Evolutionary conservation across 2,888 invertebrate species (phyloP).

Genomic region (Crematogaster levior): DNA sequence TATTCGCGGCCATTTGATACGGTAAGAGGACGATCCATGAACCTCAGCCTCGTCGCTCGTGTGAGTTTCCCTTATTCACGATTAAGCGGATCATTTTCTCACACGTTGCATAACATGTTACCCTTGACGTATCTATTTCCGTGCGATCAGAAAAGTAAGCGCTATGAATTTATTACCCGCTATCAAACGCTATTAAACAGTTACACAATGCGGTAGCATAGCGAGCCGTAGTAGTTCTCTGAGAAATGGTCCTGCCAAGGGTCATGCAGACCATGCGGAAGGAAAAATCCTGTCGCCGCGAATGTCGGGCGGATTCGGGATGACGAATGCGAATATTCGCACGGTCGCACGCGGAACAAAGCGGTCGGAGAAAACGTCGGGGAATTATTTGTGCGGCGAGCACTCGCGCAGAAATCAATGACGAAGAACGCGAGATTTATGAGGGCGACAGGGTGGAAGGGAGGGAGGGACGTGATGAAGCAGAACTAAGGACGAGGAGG

Average conservation of each 20-base stretch:
- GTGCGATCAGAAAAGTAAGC: background rate
- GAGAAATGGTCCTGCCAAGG: slow-evolving; percentile 16
- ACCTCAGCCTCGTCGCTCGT: background rate
- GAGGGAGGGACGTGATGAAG: slow-evolving; percentile 26
- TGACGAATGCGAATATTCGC: slow-evolving; percentile 52
- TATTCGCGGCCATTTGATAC: slow-evolving; percentile 16
- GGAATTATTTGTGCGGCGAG: slow-evolving; percentile 54
- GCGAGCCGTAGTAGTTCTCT: background rate
- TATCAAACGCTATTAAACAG: background rate
- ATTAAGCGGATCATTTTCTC: background rate
- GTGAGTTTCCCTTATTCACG: too few species aligned
- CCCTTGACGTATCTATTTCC: background rate
- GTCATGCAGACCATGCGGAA: background rate
- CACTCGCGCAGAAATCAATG: slow-evolving; percentile 50
- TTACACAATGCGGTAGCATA: background rate
- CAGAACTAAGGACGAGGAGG: slow-evolving; percentile 40
- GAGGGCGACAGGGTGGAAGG: background rate
- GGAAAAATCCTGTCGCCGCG: slow-evolving; percentile 44
- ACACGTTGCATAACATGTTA: background rate
- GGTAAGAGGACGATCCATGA: background rate
- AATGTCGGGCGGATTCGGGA: slow-evolving; percentile 25
- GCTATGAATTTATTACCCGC: background rate
- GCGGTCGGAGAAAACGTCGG: slow-evolving; percentile 30
- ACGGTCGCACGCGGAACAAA: slow-evolving; percentile 46
- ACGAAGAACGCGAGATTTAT: slow-evolving; percentile 40